Evolutionary conservation across 2,888 invertebrate genomes (phyloP), one percentile per base, ranked within the genome.

Genomic region (Pharmacophagus antenor): DNA sequence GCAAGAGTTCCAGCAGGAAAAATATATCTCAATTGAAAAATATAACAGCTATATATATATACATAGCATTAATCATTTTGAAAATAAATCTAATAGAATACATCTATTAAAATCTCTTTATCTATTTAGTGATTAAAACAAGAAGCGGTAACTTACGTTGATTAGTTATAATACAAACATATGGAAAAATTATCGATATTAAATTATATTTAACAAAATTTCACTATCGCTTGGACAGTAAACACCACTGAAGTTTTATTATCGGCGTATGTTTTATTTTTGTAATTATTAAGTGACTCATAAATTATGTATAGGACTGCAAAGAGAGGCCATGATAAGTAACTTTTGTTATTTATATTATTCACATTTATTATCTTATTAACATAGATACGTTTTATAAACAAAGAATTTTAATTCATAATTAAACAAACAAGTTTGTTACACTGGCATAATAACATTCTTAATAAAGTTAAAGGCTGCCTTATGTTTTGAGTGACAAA

Each of bases 401-500:
- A 37, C 15, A 2, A 15, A 4, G 0, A n/a, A 15, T 37, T 37
- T 37, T 3, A n/a, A 8, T n/a, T 37, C 4, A n/a, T 37, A 15
- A 37, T 37, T n/a, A 37, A n/a, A 37, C 37, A 37, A 20, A 37
- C 56, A 31, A 56, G 42, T 48, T 52, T 25, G 48, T 61, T 42
- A 27, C 20, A 41, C 50, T 17, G 50, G 52, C 58, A 58, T 58
- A 59, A 56, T 65, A 67, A 70, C 66, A 67, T 74, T 77, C 74
- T 75, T 76, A 73, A 74, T 71, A 77, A 76, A 76, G 70, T 77
- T 76, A 76, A 73, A 78, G 84, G 82, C 82, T 82, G 85, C 86
- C 89, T 88, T 88, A 87, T 90, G 89, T 89, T 90, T 90, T 89
- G 89, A 90, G 89, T 90, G 90, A 90, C 89, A 90, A 89, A 88